These are phyloP conservation scores for Bursaphelenchus mucronatus DNA, from an alignment of 1,140 invertebrate genomes.

Conservation along the genomic window DNA sequence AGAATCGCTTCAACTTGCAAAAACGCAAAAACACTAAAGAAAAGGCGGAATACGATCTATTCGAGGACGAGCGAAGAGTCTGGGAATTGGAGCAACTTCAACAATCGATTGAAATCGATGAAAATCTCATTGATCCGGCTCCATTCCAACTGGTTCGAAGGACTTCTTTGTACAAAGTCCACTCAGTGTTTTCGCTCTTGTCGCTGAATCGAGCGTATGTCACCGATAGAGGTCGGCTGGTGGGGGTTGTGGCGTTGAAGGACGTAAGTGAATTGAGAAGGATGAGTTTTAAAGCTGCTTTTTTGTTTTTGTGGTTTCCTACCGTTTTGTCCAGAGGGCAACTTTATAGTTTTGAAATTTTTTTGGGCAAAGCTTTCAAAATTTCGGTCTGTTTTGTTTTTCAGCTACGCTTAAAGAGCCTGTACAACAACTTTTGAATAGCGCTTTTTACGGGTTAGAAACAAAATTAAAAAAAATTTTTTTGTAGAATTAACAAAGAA, in stretches of 20 bases:
- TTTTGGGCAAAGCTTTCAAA: too few relatives aligned
- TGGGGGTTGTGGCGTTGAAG: slow-evolving; percentile 90
- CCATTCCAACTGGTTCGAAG: slow-evolving; percentile 96
- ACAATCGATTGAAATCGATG: slow-evolving; percentile 74
- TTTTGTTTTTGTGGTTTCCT: not conserved
- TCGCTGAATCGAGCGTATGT: slow-evolving; percentile 95
- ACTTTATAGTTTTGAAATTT: too few relatives aligned
- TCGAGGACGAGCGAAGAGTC: slow-evolving; percentile 54
- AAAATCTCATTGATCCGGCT: slow-evolving; percentile 88
- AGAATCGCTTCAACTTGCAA: slow-evolving; percentile 44
- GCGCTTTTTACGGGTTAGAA: too few relatives aligned
- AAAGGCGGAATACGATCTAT: slow-evolving; percentile 49
- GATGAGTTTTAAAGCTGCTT: not conserved
- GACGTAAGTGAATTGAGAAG: slow-evolving; percentile 68
- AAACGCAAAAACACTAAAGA: slow-evolving; percentile 39
- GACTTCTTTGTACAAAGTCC: slow-evolving; percentile 88
- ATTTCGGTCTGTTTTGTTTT: too few relatives aligned
- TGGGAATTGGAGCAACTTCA: slow-evolving; percentile 66
- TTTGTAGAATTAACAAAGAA: too few relatives aligned
- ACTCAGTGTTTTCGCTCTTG: slow-evolving; percentile 92
- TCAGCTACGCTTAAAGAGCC: too few relatives aligned
- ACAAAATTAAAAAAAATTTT: too few relatives aligned
- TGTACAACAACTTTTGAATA: too few relatives aligned
- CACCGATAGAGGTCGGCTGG: slow-evolving; percentile 86
- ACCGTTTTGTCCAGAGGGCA: not conserved